phyloP scores from a whole-genome alignment of 2,797 vertebrate genomes.

The Malurus splendens region DNA sequence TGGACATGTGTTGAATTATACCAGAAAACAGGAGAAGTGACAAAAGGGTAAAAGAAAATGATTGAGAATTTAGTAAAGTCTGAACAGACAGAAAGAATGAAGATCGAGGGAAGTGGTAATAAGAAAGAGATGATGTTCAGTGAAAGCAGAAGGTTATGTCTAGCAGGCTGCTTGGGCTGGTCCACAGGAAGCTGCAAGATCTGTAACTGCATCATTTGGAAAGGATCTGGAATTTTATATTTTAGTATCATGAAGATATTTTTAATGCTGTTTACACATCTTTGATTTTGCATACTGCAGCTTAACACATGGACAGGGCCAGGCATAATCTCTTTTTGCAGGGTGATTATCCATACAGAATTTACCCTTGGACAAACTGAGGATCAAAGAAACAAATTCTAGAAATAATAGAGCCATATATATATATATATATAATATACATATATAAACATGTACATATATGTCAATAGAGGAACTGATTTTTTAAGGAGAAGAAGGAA shows the following conservation, averaged over 20 bases:
- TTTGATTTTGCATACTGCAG: neutral
- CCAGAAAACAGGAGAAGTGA: neutral
- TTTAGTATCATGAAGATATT: neutral
- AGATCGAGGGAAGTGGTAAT: neutral
- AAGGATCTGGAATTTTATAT: neutral
- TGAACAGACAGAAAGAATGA: neutral
- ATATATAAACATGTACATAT: neutral
- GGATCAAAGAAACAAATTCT: neutral
- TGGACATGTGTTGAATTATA: neutral
- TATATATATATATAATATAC: neutral
- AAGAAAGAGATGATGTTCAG: neutral
- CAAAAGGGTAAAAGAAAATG: neutral
- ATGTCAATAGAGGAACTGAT: neutral
- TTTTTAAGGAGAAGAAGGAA: slow-evolving; percentile 13
- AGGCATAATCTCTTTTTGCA: neutral
- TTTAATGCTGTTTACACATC: neutral
- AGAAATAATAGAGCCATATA: neutral
- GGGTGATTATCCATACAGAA: neutral
- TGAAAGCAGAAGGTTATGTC: neutral
- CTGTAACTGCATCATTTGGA: neutral
- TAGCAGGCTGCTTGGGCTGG: neutral
- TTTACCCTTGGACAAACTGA: neutral
- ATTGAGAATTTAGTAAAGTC: neutral
- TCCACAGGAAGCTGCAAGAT: neutral
- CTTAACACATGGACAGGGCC: neutral